phyloP scores from a whole-genome alignment of 2,797 vertebrate species.

The Crenichthys baileyi region DNA sequence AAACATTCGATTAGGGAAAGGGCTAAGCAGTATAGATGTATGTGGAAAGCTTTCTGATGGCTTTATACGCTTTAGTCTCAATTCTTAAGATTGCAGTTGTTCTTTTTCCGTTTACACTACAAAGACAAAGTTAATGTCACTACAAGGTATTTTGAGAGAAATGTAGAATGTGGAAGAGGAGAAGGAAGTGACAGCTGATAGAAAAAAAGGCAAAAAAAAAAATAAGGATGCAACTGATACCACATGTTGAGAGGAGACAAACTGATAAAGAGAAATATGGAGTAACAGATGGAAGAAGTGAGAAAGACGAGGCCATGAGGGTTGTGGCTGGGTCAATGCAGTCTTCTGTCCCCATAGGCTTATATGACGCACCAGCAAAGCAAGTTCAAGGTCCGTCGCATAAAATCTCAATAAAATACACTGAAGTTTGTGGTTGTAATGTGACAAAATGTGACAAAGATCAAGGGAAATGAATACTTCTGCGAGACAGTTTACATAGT shows the following conservation, averaged over 20 bases:
- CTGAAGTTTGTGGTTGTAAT: background rate
- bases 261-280: constrained; percentile 47
- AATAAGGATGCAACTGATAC: constrained; percentile 11
- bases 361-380: constrained; percentile 40
- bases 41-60: background rate
- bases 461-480: too few species aligned
- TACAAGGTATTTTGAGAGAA: background rate
- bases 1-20: background rate
- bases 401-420: too few species aligned
- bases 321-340: constrained; percentile 35
- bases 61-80: background rate
- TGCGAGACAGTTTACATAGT: too few species aligned
- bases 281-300: constrained; percentile 15
- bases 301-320: background rate
- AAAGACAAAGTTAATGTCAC: background rate
- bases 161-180: background rate
- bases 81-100: background rate
- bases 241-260: constrained; percentile 38
- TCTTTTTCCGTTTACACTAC: background rate
- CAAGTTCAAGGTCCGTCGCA: constrained; percentile 60
- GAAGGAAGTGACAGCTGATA: background rate
- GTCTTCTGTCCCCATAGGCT: constrained; percentile 51
- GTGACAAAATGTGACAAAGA: background rate
- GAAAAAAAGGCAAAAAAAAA: background rate
- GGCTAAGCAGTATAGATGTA: background rate